A percentile compares a stretch with the other conserved stretches of the same genome.
These are phyloP conservation scores for cattle (Bos taurus) DNA, from an alignment of 2,113 vertebrate genomes.

Conservation along the genomic window DNA sequence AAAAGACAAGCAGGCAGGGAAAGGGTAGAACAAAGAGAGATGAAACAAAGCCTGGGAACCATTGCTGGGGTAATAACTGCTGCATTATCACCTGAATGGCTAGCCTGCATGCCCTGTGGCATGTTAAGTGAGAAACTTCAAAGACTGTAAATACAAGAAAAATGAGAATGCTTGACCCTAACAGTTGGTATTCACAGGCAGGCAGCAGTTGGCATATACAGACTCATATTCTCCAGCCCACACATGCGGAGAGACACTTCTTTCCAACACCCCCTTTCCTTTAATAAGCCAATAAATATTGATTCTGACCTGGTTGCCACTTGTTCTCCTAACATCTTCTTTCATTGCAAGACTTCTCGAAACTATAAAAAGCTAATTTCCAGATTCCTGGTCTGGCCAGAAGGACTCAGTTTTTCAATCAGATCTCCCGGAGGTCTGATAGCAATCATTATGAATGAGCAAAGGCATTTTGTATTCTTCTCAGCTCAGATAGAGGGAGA, in stretches of 20 bases:
- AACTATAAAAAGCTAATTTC: conserved; percentile 72
- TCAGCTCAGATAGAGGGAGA: not conserved
- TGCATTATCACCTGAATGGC: conserved; percentile 58
- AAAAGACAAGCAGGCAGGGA: not conserved
- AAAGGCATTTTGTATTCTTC: conserved; percentile 45
- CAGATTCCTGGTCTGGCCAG: conserved; percentile 49
- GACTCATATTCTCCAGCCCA: conserved; percentile 34
- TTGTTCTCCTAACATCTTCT: conserved; percentile 61
- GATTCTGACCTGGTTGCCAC: conserved; percentile 71
- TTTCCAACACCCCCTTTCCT: conserved; percentile 32
- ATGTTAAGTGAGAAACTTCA: conserved; percentile 66
- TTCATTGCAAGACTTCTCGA: conserved; percentile 62
- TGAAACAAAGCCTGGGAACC: conserved; percentile 13
- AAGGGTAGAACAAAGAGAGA: not conserved
- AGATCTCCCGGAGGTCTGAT: conserved; percentile 49
- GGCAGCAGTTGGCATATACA: conserved; percentile 57
- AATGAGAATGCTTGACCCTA: conserved; percentile 59
- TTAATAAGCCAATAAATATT: conserved; percentile 78
- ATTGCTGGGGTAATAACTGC: conserved; percentile 51
- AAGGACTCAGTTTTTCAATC: conserved; percentile 55
- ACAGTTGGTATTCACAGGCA: conserved; percentile 60
- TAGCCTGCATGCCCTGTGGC: not conserved
- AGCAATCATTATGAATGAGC: conserved; percentile 54
- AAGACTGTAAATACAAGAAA: conserved; percentile 63
- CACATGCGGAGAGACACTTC: conserved; percentile 4